Conservation (phyloP, 2,888 invertebrate genomes). For the Microctonus aethiopoides region DNA sequence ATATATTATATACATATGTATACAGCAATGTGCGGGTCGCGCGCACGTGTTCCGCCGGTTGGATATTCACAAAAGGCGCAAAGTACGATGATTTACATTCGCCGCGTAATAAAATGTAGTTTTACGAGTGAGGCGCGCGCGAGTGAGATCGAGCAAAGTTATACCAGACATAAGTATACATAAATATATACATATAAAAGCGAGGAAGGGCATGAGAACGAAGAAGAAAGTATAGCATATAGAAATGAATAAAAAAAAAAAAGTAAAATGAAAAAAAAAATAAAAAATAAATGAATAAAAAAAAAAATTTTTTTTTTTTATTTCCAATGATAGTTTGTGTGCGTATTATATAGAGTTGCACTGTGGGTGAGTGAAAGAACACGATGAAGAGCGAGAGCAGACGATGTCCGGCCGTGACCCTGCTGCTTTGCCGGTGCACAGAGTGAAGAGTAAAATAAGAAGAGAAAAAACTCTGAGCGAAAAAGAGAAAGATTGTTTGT, state of each 20-base stretch:
- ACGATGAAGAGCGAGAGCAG: conserved; percentile 45
- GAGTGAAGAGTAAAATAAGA: conserved; percentile 16
- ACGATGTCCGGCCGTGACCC: conserved; percentile 67
- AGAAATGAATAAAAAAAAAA: conserved; percentile 4
- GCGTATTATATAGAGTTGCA: not conserved
- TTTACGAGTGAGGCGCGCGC: conserved; percentile 50
- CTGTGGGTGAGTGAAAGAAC: not conserved
- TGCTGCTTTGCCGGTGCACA: conserved; percentile 46
- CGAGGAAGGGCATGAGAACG: conserved; percentile 10
- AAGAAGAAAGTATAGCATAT: not conserved
- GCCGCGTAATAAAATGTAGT: conserved; percentile 50
- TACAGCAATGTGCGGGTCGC: conserved; percentile 7
- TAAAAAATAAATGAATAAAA: not conserved
- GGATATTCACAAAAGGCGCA: conserved; percentile 39
- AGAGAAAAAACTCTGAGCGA: not conserved
- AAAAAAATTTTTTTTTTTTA: not conserved
- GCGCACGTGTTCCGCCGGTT: conserved; percentile 29
- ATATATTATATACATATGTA: too few relatives aligned
- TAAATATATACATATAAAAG: not conserved
- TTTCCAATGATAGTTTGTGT: not conserved
- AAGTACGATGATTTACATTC: conserved; percentile 53
- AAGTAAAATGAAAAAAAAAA: too few relatives aligned
- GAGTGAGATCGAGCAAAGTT: conserved; percentile 6
- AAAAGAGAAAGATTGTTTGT: not conserved
- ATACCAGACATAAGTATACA: not conserved